Percentiles rank a stretch among this genome's conserved stretches.
These are phyloP conservation scores for Alloscopus bannaensis DNA, from an alignment of 2,888 invertebrate species.

Conservation along the genomic window DNA sequence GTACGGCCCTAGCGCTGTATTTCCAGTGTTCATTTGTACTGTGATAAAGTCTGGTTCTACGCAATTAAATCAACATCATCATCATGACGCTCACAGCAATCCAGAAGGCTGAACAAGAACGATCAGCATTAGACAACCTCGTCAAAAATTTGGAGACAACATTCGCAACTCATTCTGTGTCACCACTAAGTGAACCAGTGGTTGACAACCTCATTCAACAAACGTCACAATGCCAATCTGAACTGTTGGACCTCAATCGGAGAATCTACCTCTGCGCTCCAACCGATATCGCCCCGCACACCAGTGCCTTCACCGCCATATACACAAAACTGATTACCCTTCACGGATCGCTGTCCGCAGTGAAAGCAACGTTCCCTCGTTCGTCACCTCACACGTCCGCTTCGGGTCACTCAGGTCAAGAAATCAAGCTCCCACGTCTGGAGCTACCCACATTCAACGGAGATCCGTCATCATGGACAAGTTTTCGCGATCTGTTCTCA, in stretches of 20 bases:
- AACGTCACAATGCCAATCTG: neutral
- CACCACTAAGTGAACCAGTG: neutral
- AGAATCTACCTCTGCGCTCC: neutral
- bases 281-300: neutral
- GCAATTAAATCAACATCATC: neutral
- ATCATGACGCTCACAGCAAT: neutral
- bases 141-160: neutral
- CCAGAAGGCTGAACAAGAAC: neutral
- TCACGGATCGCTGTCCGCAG: neutral
- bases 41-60: neutral
- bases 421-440: neutral
- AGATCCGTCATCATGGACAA: constrained; percentile 30
- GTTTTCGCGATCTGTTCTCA: constrained; percentile 50
- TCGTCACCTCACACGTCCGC: neutral
- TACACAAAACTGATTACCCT: neutral
- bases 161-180: neutral
- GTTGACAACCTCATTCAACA: neutral
- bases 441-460: neutral
- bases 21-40: neutral
- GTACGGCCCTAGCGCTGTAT: constrained; percentile 1
- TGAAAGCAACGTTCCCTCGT: neutral
- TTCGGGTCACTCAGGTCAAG: neutral
- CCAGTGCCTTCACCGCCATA: neutral
- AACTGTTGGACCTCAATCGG: neutral
- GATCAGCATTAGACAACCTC: too few relatives aligned